Conservation (phyloP, 2,797 vertebrate genomes). For the Astyanax mexicanus region DNA sequence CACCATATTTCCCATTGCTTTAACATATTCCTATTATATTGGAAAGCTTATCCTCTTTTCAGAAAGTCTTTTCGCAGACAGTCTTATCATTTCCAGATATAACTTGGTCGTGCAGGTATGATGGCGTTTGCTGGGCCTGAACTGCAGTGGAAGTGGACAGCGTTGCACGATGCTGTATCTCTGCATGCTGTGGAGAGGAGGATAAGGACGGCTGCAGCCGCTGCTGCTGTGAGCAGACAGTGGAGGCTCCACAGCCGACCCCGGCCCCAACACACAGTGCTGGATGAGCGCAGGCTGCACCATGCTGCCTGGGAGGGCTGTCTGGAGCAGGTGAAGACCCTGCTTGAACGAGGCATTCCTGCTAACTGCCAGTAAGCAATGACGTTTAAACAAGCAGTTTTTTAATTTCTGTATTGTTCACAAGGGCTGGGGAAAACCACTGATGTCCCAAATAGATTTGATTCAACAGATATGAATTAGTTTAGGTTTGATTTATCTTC, state of each 20-base stretch:
- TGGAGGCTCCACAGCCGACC: conserved; percentile 63
- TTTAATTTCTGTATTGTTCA: no score
- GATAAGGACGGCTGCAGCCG: conserved; percentile 42
- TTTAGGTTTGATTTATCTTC: no score
- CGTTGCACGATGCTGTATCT: conserved; percentile 67
- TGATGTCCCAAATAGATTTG: no score
- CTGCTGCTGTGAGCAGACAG: conserved; percentile 54
- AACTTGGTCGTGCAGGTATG: not conserved
- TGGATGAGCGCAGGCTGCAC: conserved; percentile 61
- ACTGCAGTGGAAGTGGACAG: conserved; percentile 62
- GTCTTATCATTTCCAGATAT: no score
- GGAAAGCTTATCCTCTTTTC: no score
- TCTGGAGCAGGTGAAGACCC: conserved; percentile 61
- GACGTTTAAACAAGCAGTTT: no score
- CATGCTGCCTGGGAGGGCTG: conserved; percentile 64
- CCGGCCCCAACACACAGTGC: conserved; percentile 43
- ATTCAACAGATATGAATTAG: no score
- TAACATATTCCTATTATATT: no score
- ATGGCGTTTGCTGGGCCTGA: conserved; percentile 61
- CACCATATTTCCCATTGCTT: no score
- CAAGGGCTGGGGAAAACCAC: no score
- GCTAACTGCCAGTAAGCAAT: conserved; percentile 68
- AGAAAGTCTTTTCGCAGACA: no score
- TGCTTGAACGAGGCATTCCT: conserved; percentile 60
- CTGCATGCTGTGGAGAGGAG: conserved; percentile 59